phyloP scores from a whole-genome alignment of 2,797 vertebrate species.

The Chelidonichthys spinosus region DNA sequence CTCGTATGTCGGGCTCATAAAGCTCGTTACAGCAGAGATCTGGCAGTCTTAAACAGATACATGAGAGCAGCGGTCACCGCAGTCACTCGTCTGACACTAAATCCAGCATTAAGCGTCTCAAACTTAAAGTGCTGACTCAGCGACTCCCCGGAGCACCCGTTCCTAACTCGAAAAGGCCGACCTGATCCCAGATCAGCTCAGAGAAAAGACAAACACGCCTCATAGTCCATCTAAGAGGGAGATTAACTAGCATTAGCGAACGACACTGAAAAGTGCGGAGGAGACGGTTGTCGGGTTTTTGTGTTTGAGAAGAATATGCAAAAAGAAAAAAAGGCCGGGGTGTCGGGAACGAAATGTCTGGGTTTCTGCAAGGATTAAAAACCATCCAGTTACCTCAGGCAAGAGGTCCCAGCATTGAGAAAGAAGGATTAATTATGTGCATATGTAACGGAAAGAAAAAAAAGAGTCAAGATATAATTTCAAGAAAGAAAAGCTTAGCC shows the following conservation, averaged over 20 bases:
- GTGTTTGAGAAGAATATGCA: constrained; percentile 38
- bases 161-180: constrained; percentile 50
- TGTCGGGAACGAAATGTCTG: constrained; percentile 50
- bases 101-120: constrained; percentile 31
- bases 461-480: constrained; percentile 44
- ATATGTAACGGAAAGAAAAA: constrained; percentile 18
- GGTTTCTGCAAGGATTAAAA: constrained; percentile 47
- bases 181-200: constrained; percentile 40
- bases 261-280: constrained; percentile 22
- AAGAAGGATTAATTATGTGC: constrained; percentile 56
- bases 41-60: neutral
- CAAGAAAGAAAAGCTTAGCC: constrained; percentile 39
- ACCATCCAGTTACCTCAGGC: constrained; percentile 35
- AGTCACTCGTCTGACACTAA: constrained; percentile 22
- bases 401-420: constrained; percentile 36
- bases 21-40: constrained; percentile 1
- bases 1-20: neutral
- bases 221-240: constrained; percentile 46
- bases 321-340: constrained; percentile 33
- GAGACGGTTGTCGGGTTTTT: constrained; percentile 29
- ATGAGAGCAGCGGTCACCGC: constrained; percentile 24
- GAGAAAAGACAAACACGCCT: constrained; percentile 42
- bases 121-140: constrained; percentile 52
- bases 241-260: constrained; percentile 45
- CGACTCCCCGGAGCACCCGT: constrained; percentile 23